These are phyloP conservation scores for Orius laevigatus DNA, from an alignment of 1,140 invertebrate genomes.

Conservation along the genomic window DNA sequence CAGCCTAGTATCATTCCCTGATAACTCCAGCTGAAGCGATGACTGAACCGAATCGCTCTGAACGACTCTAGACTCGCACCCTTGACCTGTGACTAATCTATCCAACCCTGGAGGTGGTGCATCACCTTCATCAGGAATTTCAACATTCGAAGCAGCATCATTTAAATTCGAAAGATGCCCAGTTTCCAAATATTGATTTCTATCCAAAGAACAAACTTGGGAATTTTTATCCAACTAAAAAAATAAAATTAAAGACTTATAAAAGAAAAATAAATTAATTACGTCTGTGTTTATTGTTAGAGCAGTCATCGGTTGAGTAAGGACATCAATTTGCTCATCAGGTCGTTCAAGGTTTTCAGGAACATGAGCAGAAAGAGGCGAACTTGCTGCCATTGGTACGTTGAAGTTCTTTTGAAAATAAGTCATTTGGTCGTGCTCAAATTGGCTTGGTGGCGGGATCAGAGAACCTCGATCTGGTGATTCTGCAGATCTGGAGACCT, in stretches of 20 bases:
- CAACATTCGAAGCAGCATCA: not conserved
- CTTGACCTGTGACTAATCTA: constrained; percentile 22
- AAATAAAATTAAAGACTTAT: constrained; percentile 19
- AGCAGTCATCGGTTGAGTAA: constrained; percentile 24
- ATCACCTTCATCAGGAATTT: constrained; percentile 1
- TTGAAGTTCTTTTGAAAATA: too few relatives aligned
- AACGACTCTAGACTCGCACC: constrained; percentile 1
- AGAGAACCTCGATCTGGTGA: too few relatives aligned
- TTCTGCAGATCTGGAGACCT: too few relatives aligned
- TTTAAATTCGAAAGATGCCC: constrained; percentile 33
- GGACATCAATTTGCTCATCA: constrained; percentile 26
- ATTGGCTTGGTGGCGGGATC: too few relatives aligned
- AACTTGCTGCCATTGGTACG: constrained; percentile 3
- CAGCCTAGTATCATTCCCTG: not conserved
- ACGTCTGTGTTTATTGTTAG: constrained; percentile 27
- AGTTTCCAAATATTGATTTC: constrained; percentile 54
- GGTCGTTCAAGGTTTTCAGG: constrained; percentile 22
- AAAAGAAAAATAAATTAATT: constrained; percentile 20
- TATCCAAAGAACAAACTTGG: constrained; percentile 31
- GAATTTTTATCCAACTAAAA: constrained; percentile 11
- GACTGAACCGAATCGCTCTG: not conserved
- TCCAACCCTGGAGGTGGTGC: constrained; percentile 21
- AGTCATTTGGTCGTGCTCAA: too few relatives aligned
- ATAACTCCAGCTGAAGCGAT: not conserved
- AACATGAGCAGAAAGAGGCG: constrained; percentile 14